These are phyloP conservation scores for Drosophila mulleri DNA, from an alignment of 2,888 invertebrate genomes.

Conservation along the genomic window DNA sequence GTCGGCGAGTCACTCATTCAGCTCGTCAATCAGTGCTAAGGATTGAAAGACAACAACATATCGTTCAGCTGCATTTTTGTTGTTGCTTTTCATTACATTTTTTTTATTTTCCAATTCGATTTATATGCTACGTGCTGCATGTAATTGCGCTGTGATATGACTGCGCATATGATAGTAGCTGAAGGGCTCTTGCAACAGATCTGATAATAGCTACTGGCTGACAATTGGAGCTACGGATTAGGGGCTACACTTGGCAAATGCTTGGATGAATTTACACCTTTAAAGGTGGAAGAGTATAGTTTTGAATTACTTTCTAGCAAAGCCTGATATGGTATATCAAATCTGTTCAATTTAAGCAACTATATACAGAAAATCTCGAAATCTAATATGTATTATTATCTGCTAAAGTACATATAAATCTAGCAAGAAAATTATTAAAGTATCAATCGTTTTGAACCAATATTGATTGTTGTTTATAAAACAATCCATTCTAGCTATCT, in stretches of 20 bases:
- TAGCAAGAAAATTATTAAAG: neutral
- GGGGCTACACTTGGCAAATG: slow-evolving; percentile 3
- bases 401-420: neutral
- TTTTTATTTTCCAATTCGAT: slow-evolving; percentile 11
- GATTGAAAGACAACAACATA: slow-evolving; percentile 26
- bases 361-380: neutral
- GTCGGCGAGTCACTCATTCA: slow-evolving; percentile 26
- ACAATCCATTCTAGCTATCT: neutral
- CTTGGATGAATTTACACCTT: no score
- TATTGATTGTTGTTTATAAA: neutral
- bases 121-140: slow-evolving; percentile 67
- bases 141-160: slow-evolving; percentile 52
- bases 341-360: neutral
- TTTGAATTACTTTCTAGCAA: neutral
- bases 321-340: neutral
- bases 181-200: slow-evolving; percentile 12
- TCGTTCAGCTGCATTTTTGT: slow-evolving; percentile 19
- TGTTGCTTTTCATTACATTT: neutral
- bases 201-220: slow-evolving; percentile 24
- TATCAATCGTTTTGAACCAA: neutral
- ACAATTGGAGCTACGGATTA: neutral
- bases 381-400: neutral
- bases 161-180: slow-evolving; percentile 29
- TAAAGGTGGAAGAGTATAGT: no score
- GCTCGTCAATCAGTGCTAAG: slow-evolving; percentile 44